Base-by-base conservation (phyloP, 2,113 vertebrate genomes). In the Scortum barcoo region DNA sequence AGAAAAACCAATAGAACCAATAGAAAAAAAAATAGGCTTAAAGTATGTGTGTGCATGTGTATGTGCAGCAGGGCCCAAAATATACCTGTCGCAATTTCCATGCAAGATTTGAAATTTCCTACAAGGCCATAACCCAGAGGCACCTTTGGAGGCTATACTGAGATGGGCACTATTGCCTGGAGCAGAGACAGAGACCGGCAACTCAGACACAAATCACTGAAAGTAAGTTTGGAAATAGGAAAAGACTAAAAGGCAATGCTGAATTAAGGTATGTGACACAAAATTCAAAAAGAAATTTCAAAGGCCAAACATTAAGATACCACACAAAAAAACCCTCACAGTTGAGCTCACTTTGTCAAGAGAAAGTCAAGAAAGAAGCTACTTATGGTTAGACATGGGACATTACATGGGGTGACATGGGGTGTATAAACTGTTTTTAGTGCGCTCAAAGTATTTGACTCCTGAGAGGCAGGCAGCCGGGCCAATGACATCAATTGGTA, bases 41-140 rank as follows among this genome's bases (percentile, higher is more conserved):
- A 56, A 60, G 16, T 73, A 9, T 28, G 24, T 61, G 16, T 63
- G 28, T 26, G n/a, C 42, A 53, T 26, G 50, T 20, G 36, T 20
- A 38, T 30, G 13, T 20, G n/a, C 4, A 66, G 46, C 57, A 30
- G 26, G 48, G 38, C 24, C 79, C 60, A 69, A 48, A 44, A 58
- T 58, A 16, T 72, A 65, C 76, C 67, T 84, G 71, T 33, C 71
- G 87, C 80, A 88, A 80, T 87, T 76, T 79, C 46, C 14, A 76
- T 48, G 82, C 36, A 84, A 86, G 69, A 62, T 72, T 48, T 61
- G 75, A 88, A 86, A 91, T 50, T 67, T 72, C 28, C 40, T 24
- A 33, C n/a, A 66, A 81, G 54, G 65, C 30, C 66, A 28, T 72
- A 30, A 84, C 80, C 81, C 75, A 62, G 76, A 85, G 71, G 81